Percentiles rank a stretch among this genome's conserved stretches.
These are phyloP conservation scores for Hyles euphorbiae DNA, from an alignment of 1,140 invertebrate species.

Conservation along the genomic window DNA sequence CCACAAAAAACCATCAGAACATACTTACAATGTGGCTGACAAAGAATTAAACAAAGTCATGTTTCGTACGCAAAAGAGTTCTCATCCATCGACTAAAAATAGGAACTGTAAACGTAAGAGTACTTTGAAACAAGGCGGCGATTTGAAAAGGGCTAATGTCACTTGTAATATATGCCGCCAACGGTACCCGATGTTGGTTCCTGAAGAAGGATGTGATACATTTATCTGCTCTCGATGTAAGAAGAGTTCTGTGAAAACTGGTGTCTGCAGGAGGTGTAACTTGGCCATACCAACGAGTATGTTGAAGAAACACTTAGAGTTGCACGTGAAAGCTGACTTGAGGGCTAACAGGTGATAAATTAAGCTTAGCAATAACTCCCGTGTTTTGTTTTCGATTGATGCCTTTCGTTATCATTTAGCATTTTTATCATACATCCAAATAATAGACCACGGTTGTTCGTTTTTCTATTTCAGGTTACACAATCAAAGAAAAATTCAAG, in stretches of 20 bases:
- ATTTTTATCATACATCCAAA: slow-evolving; percentile 1
- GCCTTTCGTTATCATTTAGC: not conserved
- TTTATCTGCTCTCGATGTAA: slow-evolving; percentile 51
- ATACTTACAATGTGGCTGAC: slow-evolving; percentile 23
- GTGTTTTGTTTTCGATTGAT: too few species aligned
- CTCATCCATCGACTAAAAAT: not conserved
- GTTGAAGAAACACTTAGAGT: slow-evolving; percentile 28
- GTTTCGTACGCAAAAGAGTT: not conserved
- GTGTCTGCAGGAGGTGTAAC: slow-evolving; percentile 26
- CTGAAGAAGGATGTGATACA: slow-evolving; percentile 27
- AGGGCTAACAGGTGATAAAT: slow-evolving; percentile 9
- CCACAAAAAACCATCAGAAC: too few species aligned
- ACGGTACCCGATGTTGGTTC: slow-evolving; percentile 42
- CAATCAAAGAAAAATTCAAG: slow-evolving; percentile 2
- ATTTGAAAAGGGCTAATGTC: slow-evolving; percentile 31
- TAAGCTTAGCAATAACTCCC: too few species aligned
- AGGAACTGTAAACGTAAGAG: not conserved
- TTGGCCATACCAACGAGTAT: slow-evolving; percentile 19
- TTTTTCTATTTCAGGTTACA: slow-evolving; percentile 4
- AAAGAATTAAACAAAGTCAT: slow-evolving; percentile 15
- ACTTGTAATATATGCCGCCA: slow-evolving; percentile 39
- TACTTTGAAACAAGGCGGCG: not conserved
- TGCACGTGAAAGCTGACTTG: slow-evolving; percentile 28
- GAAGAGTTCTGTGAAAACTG: slow-evolving; percentile 26
- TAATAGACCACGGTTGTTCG: not conserved